Conservation (phyloP, 2,113 vertebrate species). For the Corvus hawaiiensis region DNA sequence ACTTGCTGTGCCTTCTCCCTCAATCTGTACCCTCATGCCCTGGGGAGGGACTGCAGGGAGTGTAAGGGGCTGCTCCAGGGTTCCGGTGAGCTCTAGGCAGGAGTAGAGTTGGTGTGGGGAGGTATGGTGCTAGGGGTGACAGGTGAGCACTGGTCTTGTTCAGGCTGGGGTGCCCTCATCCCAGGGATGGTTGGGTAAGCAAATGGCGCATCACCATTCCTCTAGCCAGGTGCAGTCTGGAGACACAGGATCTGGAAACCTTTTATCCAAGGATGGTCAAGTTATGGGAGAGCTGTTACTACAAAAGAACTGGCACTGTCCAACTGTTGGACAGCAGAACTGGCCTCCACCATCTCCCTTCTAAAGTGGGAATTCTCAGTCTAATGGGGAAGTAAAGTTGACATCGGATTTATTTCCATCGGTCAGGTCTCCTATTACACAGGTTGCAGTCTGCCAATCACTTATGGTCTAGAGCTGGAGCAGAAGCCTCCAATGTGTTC, state of each 20-base stretch:
- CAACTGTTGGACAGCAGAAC: background rate
- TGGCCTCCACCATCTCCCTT: background rate
- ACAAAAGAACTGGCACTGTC: background rate
- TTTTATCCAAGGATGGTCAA: background rate
- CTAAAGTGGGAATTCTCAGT: background rate
- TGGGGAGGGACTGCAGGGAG: background rate
- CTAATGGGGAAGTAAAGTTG: background rate
- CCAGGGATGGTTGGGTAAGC: background rate
- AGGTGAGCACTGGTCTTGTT: background rate
- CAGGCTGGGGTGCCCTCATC: background rate
- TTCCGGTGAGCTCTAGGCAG: background rate
- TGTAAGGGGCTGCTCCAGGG: accelerated
- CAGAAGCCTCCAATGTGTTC: background rate
- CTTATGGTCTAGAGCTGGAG: background rate
- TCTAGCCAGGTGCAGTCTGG: background rate
- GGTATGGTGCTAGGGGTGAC: accelerated
- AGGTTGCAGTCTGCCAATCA: background rate
- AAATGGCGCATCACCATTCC: background rate
- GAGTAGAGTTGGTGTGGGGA: background rate
- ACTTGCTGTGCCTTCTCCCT: background rate
- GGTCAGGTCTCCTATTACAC: accelerated
- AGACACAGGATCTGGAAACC: background rate
- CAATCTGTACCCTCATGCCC: no score
- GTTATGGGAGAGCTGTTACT: background rate
- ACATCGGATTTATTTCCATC: accelerated